A percentile compares a stretch with the other conserved stretches of the same genome.
Conservation (phyloP, 2,797 vertebrate species). For the Streptopelia turtur region DNA sequence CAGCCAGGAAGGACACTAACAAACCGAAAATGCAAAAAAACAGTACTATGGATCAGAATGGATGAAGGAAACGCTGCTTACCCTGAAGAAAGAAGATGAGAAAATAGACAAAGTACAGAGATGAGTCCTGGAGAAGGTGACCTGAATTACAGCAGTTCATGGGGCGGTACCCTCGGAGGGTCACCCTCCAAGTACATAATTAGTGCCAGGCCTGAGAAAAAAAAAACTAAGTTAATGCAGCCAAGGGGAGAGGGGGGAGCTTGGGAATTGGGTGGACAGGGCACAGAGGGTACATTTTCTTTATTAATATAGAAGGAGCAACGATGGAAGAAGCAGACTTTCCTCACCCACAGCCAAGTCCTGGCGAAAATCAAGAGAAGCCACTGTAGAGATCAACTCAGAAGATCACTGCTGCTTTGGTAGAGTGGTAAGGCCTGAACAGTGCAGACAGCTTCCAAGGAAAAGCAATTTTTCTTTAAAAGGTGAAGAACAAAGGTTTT, state of each 20-base stretch:
- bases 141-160: slow-evolving; percentile 77
- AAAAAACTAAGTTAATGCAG: slow-evolving; percentile 75
- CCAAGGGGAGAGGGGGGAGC: slow-evolving; percentile 44
- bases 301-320: slow-evolving; percentile 49
- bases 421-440: slow-evolving; percentile 49
- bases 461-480: slow-evolving; percentile 57
- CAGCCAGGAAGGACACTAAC: slow-evolving; percentile 26
- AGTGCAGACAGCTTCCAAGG: slow-evolving; percentile 34
- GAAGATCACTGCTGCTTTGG: slow-evolving; percentile 53
- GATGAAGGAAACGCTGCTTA: slow-evolving; percentile 74
- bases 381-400: slow-evolving; percentile 43
- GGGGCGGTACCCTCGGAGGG: slow-evolving; percentile 65
- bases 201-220: slow-evolving; percentile 76
- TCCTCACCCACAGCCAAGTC: slow-evolving; percentile 61
- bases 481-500: slow-evolving; percentile 26
- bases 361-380: slow-evolving; percentile 59
- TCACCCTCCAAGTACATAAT: slow-evolving; percentile 72
- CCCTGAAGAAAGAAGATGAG: slow-evolving; percentile 77
- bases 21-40: slow-evolving; percentile 46
- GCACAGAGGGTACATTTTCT: slow-evolving; percentile 48
- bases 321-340: slow-evolving; percentile 59
- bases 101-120: slow-evolving; percentile 77
- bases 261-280: slow-evolving; percentile 35
- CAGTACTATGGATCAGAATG: slow-evolving; percentile 44
- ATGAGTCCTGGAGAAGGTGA: slow-evolving; percentile 74